These are phyloP conservation scores for Glyptemys insculpta DNA, from an alignment of 2,797 vertebrate genomes.

Conservation along the genomic window DNA sequence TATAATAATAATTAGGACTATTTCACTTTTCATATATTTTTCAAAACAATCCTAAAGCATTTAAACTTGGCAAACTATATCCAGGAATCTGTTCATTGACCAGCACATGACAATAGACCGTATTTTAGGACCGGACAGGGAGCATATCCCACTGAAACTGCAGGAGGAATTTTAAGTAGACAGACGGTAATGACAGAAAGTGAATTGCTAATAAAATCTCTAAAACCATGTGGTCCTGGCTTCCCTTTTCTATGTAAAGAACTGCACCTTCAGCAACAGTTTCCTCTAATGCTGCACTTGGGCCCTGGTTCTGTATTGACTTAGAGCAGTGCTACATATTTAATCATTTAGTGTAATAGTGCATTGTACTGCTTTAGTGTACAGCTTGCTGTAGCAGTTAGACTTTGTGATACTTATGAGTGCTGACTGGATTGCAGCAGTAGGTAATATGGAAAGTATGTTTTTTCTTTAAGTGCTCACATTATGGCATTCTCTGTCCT, in stretches of 20 bases:
- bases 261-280: background rate
- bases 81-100: background rate
- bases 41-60: background rate
- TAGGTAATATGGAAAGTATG: background rate
- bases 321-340: background rate
- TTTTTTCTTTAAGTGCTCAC: background rate
- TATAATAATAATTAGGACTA: background rate
- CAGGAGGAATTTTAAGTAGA: background rate
- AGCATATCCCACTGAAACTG: background rate
- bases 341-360: background rate
- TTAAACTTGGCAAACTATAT: background rate
- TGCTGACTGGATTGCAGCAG: background rate
- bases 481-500: background rate
- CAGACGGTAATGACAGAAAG: background rate
- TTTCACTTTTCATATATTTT: background rate
- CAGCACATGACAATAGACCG: background rate
- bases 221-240: background rate
- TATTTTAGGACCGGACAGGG: background rate
- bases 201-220: background rate
- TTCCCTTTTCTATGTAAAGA: background rate
- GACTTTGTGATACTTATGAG: background rate
- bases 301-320: background rate
- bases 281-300: background rate
- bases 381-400: background rate
- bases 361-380: background rate